phyloP scores from a whole-genome alignment of 2,888 invertebrate genomes.

The Monochamus alternatus region DNA sequence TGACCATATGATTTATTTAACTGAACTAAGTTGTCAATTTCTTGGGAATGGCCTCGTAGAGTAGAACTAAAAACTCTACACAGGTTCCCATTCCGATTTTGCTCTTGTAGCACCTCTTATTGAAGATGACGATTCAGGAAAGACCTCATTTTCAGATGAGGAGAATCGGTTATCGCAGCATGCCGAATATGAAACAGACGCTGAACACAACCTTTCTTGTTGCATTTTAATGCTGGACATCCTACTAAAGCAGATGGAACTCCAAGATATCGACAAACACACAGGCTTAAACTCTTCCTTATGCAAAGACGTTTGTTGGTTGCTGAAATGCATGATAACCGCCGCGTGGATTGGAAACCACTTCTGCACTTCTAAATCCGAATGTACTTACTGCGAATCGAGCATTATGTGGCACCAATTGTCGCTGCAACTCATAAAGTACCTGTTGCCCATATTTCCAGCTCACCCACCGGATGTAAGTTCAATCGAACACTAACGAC shows the following conservation, averaged over 20 bases:
- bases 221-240: slow-evolving; percentile 98
- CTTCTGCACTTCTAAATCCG: slow-evolving; percentile 76
- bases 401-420: slow-evolving; percentile 96
- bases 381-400: slow-evolving; percentile 94
- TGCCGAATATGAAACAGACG: slow-evolving; percentile 81
- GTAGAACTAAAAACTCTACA: slow-evolving; percentile 37
- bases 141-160: slow-evolving; percentile 81
- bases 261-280: slow-evolving; percentile 88
- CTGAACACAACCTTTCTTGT: slow-evolving; percentile 89
- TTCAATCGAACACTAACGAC: slow-evolving; percentile 43
- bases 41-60: slow-evolving; percentile 44
- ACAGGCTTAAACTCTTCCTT: slow-evolving; percentile 84
- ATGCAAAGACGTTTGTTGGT: slow-evolving; percentile 82
- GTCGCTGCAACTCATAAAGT: slow-evolving; percentile 84
- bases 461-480: slow-evolving; percentile 85
- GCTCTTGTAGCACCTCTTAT: slow-evolving; percentile 75
- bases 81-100: slow-evolving; percentile 39
- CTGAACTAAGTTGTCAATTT: slow-evolving; percentile 28
- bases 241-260: slow-evolving; percentile 93
- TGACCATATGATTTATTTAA: background rate
- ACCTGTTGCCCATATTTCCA: slow-evolving; percentile 83
- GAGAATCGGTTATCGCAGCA: slow-evolving; percentile 76
- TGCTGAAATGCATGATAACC: slow-evolving; percentile 84
- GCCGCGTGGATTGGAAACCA: slow-evolving; percentile 82
- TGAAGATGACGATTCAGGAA: slow-evolving; percentile 78